Base-by-base conservation (phyloP, 1,140 invertebrate species). In the Lethrus apterus region DNA sequence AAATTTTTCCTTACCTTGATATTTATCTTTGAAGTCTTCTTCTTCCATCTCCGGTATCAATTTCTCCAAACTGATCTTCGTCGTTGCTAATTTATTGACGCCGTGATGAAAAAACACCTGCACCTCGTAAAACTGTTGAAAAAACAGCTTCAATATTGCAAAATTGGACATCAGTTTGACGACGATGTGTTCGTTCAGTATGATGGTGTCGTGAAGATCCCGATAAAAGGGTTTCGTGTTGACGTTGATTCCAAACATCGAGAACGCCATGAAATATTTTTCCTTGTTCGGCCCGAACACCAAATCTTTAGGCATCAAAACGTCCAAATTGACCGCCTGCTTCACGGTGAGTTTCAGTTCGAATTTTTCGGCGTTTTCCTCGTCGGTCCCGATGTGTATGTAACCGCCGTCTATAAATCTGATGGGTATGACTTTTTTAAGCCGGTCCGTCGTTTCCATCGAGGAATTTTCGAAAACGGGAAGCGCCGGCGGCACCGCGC, bases 171-270 rank as follows among this genome's bases (percentile, higher is more conserved):
- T 29, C 2, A 66, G 35, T 24, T 57, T 59, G 3, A 66, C 52
- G 1, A 63, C 57, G n/a, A 65, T 53, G 36, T 51, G 56, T 38
- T 66, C 64, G 31, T 66, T 58, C 32, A 64, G 40, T 2, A 29
- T 14, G 14, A 61, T 57, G 2, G 33, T 50, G 5, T 55, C 47
- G 29, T 59, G 54, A 8, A 65, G 29, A 43, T 59, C 44, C 21
- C 53, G 51, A 7, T 51, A 49, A 20, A 66, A 61, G 4, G 53
- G 50, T 41, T 58, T 63, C n/a, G 62, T 63, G 41, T 58, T 63
- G 9, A 66, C 57, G 2, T 44, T 48, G 4, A 64, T 52, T 0
- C 63, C 63, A 33, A 66, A 59, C 2, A 66, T 53, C 32, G 53
- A 56, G 29, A 65, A 57, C 4, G 46, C 50, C 15, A 66, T 46